These are phyloP conservation scores for Opisthocomus hoazin DNA, from an alignment of 2,113 vertebrate genomes.

Conservation along the genomic window DNA sequence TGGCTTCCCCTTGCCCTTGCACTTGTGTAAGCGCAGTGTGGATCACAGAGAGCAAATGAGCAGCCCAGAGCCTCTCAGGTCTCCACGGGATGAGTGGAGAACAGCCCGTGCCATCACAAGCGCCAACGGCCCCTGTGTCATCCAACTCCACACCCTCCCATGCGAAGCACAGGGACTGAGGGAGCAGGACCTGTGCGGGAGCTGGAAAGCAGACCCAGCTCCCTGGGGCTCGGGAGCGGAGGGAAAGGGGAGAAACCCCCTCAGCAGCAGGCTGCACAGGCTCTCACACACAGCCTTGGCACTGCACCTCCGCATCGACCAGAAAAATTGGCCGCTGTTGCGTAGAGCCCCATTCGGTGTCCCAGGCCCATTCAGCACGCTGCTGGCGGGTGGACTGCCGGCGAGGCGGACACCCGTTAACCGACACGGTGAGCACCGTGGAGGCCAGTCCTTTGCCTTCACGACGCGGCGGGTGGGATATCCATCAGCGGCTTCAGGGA, in stretches of 20 bases:
- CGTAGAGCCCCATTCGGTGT: neutral
- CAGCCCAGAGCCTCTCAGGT: neutral
- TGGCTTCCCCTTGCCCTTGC: neutral
- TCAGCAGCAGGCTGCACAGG: neutral
- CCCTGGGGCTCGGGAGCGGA: neutral
- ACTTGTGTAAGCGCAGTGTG: neutral
- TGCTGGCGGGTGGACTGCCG: neutral
- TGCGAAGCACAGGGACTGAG: neutral
- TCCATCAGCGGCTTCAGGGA: neutral
- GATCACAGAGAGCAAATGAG: rapidly evolving
- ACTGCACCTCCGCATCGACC: neutral
- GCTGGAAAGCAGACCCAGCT: neutral
- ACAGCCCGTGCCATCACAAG: rapidly evolving
- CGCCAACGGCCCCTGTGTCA: neutral
- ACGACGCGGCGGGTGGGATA: rapidly evolving
- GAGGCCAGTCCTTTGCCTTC: neutral
- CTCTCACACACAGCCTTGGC: neutral
- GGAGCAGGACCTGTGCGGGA: neutral
- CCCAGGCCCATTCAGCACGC: neutral
- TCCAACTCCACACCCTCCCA: neutral
- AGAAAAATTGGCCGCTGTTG: neutral
- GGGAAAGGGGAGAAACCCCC: neutral
- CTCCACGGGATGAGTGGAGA: neutral
- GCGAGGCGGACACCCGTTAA: neutral
- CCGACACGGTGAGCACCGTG: rapidly evolving